A percentile compares a stretch with the other conserved stretches of the same genome.
phyloP scores from a whole-genome alignment of 2,113 vertebrate genomes.

The Telmatochromis sp. region DNA sequence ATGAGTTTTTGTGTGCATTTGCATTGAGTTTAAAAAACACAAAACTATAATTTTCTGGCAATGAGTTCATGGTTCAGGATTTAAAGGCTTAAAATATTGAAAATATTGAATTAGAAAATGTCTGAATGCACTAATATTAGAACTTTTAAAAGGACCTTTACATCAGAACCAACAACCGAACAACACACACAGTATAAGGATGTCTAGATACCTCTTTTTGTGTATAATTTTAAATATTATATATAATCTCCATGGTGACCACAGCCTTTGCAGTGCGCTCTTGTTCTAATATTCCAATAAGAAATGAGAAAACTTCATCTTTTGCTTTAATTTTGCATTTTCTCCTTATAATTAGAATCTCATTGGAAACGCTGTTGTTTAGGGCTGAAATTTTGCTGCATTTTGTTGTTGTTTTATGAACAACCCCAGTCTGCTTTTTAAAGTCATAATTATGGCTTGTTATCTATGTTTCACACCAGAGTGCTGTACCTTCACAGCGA shows the following conservation, averaged over 20 bases:
- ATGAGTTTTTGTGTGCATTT: not conserved
- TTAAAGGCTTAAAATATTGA: not conserved
- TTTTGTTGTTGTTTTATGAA: not conserved
- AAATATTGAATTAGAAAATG: not conserved
- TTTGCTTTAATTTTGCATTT: not conserved
- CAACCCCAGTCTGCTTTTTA: not conserved
- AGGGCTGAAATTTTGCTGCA: not conserved
- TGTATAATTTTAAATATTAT: not conserved
- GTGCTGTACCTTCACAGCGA: not conserved
- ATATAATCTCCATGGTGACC: not conserved
- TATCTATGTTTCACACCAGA: not conserved
- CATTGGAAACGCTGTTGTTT: not conserved
- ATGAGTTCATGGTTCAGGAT: not conserved
- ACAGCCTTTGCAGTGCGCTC: not conserved
- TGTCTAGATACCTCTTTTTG: not conserved
- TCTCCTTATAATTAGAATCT: not conserved
- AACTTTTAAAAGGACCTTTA: not conserved
- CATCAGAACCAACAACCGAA: not conserved
- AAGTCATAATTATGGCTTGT: not conserved
- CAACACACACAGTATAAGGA: not conserved
- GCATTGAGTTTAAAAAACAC: not conserved
- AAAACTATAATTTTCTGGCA: not conserved
- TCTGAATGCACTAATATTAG: not conserved
- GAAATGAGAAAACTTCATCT: not conserved
- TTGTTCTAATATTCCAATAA: not conserved